These are phyloP conservation scores for Telmatherina bonti DNA, from an alignment of 2,797 vertebrate species.

Conservation along the genomic window DNA sequence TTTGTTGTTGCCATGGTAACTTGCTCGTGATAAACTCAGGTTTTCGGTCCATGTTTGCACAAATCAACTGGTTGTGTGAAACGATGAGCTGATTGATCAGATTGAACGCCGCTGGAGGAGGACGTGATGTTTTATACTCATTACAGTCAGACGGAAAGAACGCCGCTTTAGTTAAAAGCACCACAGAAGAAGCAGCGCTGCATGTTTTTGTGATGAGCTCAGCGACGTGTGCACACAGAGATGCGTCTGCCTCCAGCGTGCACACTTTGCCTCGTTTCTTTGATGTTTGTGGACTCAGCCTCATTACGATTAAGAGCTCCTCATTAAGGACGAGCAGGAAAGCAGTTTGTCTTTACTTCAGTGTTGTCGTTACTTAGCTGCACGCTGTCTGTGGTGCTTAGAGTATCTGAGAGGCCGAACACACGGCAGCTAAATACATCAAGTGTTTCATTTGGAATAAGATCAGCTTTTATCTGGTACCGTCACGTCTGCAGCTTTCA, in stretches of 20 bases:
- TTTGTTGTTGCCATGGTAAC: too few species aligned
- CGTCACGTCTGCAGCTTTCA: neutral
- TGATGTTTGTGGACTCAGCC: constrained; percentile 35
- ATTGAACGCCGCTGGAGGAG: too few species aligned
- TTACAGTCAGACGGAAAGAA: neutral
- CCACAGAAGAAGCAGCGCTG: constrained; percentile 1
- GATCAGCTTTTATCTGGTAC: constrained; percentile 7
- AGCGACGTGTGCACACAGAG: neutral
- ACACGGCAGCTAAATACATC: neutral
- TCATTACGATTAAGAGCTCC: constrained; percentile 38
- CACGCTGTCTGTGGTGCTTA: neutral
- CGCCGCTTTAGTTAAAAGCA: neutral
- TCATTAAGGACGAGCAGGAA: constrained; percentile 31
- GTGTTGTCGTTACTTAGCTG: neutral
- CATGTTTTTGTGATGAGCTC: constrained; percentile 8
- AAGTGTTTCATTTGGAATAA: neutral
- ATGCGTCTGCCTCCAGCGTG: neutral
- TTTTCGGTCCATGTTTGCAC: neutral
- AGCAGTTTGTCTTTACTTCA: constrained; percentile 15
- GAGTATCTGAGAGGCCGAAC: neutral
- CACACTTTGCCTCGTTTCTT: constrained; percentile 23
- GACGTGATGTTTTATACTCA: neutral
- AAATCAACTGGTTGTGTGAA: too few species aligned
- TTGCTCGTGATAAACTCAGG: neutral
- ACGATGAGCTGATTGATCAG: neutral